Evolutionary conservation across 2,797 vertebrate species (phyloP).

Genomic region (Diceros bicornis): DNA sequence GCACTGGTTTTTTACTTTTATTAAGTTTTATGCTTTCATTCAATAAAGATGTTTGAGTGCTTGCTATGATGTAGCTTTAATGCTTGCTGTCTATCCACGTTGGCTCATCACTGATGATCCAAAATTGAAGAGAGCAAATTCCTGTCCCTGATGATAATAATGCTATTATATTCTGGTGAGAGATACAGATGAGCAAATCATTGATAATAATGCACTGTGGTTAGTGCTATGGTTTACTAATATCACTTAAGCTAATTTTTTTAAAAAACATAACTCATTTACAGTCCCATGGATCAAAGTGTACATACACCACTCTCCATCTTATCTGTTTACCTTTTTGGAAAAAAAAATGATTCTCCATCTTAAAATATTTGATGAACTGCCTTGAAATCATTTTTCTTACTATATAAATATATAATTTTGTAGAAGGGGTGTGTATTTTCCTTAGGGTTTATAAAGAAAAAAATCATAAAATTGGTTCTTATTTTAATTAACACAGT

Average conservation of each 20-base stretch:
- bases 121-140: background rate
- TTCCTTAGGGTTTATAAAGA: slow-evolving; percentile 21
- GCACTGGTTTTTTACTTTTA: background rate
- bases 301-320: background rate
- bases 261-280: background rate
- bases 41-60: background rate
- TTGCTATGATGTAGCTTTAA: background rate
- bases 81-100: background rate
- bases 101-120: background rate
- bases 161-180: background rate
- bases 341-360: background rate
- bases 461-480: background rate
- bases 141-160: background rate
- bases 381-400: background rate
- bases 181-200: background rate
- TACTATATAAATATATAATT: background rate
- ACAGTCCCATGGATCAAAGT: background rate
- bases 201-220: background rate
- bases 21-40: background rate
- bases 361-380: background rate
- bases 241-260: background rate
- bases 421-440: background rate
- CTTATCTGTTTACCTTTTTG: background rate
- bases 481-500: background rate
- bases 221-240: background rate